Evolutionary conservation across 2,797 vertebrate genomes (phyloP), one percentile per base, ranked within the genome.

Genomic region (Labroides dimidiatus): DNA sequence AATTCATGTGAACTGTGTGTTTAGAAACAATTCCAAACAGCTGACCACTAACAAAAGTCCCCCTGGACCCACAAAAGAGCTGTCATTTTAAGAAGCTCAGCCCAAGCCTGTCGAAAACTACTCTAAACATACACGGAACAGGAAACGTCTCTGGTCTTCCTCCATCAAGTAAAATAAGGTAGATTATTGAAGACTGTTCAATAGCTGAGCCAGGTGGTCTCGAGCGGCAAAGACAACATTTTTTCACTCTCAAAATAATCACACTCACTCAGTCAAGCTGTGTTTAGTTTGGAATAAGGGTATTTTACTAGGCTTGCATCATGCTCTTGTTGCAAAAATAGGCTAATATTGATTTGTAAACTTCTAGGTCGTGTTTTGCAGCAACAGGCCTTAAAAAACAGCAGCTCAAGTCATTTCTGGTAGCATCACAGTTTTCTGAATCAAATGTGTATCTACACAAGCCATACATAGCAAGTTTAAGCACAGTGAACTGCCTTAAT

Each of bases 1-100:
- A 90, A 91, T 89, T 92, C 92, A 94, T 85, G 86, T 91, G 88
- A 89, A 84, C 59, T 1, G 58, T 72, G 80, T 49, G 59, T 86
- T 86, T 83, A 78, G 77, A 83, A 85, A 88, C 75, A 79, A 89
- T 86, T 90, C 69, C 81, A 89, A 90, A 90, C 86, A 92, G 87
- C 85, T 93, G 87, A 92, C 79, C 53, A 42, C 60, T 55, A 75
- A 78, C 70, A 89, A 86, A 82, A 77, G 74, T 63, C 75, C 63
- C 48, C 49, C 36, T 17, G 11, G 43, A 65, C 59, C 50, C 54
- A 76, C 54, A 60, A 54, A 55, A 45, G 47, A 77, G 39, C 58
- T 50, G 76, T 81, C 65, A 76, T 65, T 80, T 73, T 51, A 69
- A 77, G 54, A 76, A 64, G 64, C 69, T 54, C 64, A 33, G 30